These are phyloP conservation scores for Xylota segnis DNA, from an alignment of 2,888 invertebrate genomes.

Conservation along the genomic window DNA sequence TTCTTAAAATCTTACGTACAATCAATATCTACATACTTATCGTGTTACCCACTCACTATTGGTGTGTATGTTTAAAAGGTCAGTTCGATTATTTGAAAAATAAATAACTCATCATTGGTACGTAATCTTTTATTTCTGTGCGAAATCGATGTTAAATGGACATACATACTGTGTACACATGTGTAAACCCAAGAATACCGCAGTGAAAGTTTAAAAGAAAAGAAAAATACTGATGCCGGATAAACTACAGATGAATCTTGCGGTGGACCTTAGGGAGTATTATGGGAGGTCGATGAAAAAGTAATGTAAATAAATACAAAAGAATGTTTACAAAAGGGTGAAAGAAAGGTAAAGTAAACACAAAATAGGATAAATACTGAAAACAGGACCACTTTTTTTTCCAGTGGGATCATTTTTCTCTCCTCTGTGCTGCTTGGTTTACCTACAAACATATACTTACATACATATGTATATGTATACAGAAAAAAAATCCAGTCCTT, in stretches of 20 bases:
- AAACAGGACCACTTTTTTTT: slow-evolving; percentile 44
- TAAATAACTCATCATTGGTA: neutral
- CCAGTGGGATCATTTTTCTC: slow-evolving; percentile 38
- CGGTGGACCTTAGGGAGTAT: slow-evolving; percentile 43
- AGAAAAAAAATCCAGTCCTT: slow-evolving; percentile 23
- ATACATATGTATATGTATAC: slow-evolving; percentile 6
- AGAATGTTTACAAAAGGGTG: slow-evolving; percentile 63
- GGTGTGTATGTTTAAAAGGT: no score
- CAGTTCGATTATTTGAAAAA: neutral
- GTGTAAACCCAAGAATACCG: slow-evolving; percentile 7
- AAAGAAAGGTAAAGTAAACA: slow-evolving; percentile 67
- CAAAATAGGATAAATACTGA: slow-evolving; percentile 18
- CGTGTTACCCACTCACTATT: no score
- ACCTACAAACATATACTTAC: no score
- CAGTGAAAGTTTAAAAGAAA: slow-evolving; percentile 38
- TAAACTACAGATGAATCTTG: slow-evolving; percentile 52
- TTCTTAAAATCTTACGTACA: no score
- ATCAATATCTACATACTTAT: no score
- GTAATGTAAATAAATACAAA: slow-evolving; percentile 70
- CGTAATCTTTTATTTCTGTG: neutral
- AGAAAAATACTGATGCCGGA: slow-evolving; percentile 47
- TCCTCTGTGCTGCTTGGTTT: neutral
- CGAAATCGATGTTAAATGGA: neutral
- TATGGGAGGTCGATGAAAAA: slow-evolving; percentile 60
- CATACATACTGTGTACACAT: slow-evolving; percentile 28